These are phyloP conservation scores for Drosophila fuyamai DNA, from an alignment of 1,140 invertebrate genomes.

Conservation along the genomic window DNA sequence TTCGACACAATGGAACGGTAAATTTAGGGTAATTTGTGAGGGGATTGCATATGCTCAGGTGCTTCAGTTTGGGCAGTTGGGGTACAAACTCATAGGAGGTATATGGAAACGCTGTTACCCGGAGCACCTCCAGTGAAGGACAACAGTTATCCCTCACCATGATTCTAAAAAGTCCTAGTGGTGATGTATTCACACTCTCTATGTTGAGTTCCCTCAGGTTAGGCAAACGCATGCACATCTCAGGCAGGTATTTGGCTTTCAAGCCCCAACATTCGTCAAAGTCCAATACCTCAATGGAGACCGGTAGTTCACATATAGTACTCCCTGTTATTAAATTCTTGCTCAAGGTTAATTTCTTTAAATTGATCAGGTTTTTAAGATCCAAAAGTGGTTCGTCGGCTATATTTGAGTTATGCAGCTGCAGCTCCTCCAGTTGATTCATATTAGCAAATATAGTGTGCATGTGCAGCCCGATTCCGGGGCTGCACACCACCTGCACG, in stretches of 20 bases:
- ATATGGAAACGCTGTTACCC: too few species aligned
- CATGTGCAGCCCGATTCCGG: background rate
- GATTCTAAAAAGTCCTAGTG: background rate
- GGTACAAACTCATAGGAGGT: conserved; percentile 34
- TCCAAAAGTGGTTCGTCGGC: conserved; percentile 12
- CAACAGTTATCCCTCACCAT: background rate
- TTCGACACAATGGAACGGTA: too few species aligned
- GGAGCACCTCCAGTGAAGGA: conserved; percentile 32
- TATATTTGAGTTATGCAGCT: background rate
- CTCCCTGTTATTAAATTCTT: conserved; percentile 24
- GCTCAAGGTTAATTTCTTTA: conserved; percentile 37
- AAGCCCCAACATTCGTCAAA: conserved; percentile 10
- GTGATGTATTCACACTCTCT: background rate
- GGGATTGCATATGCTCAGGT: conserved; percentile 10
- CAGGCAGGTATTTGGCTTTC: background rate
- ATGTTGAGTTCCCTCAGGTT: conserved; percentile 39
- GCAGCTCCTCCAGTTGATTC: conserved; percentile 9
- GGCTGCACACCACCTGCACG: background rate
- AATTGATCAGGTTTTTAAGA: background rate
- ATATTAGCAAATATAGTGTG: background rate
- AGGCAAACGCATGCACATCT: background rate
- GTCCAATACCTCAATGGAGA: conserved; percentile 21
- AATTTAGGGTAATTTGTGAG: too few species aligned
- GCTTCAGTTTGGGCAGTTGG: conserved; percentile 42
- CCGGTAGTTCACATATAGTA: conserved; percentile 23